Conservation (phyloP, 2,113 vertebrate genomes). For the Syngnathoides biaculeatus region DNA sequence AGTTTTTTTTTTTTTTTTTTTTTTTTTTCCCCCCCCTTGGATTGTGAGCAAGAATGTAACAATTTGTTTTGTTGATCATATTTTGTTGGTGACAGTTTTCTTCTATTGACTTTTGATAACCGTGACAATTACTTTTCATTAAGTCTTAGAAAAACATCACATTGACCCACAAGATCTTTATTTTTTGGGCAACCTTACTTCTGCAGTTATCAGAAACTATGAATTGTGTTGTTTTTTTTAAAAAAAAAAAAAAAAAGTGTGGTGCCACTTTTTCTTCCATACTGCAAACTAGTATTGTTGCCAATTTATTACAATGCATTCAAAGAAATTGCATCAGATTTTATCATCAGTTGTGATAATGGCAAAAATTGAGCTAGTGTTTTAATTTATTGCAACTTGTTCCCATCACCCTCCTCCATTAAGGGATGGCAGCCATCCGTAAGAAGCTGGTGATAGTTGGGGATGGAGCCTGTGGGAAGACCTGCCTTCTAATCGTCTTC, state of each 20-base stretch:
- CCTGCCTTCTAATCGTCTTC: slow-evolving; percentile 97
- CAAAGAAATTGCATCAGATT: background rate
- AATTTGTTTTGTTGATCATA: no score
- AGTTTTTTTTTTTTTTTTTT: no score
- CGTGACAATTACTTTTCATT: background rate
- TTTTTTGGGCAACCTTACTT: slow-evolving; percentile 22
- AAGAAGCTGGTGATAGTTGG: slow-evolving; percentile 99
- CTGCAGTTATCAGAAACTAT: no score
- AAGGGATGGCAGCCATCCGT: slow-evolving; percentile 97
- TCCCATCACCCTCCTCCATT: slow-evolving; percentile 17
- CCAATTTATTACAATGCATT: background rate
- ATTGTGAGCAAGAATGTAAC: no score
- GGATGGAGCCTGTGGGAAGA: slow-evolving; percentile 98
- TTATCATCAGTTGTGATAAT: background rate
- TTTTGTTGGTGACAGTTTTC: background rate
- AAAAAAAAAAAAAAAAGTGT: no score
- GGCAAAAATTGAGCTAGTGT: background rate
- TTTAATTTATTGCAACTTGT: background rate
- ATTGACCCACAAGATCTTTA: background rate
- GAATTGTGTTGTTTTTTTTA: no score
- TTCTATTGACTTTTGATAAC: background rate
- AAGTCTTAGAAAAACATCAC: background rate
- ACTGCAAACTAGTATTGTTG: background rate
- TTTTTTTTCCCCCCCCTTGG: no score
- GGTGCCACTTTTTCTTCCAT: background rate